phyloP scores from a whole-genome alignment of 2,113 vertebrate species.

The Syngnathoides biaculeatus region DNA sequence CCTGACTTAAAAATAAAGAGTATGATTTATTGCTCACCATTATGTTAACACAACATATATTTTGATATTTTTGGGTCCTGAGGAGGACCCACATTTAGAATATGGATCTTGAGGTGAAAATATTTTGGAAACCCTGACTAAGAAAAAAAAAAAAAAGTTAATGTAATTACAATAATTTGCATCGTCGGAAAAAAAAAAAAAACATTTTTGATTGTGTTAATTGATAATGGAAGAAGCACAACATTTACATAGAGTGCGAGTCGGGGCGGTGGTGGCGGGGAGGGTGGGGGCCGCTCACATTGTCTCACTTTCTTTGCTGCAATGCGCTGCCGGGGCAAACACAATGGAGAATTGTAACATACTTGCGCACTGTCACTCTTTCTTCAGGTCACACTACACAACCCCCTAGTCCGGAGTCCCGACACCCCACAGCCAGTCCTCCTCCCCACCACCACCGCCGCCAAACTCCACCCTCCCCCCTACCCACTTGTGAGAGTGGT shows the following conservation, averaged over 20 bases:
- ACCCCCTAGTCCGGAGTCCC: background rate
- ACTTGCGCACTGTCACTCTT: constrained; percentile 28
- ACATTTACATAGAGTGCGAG: background rate
- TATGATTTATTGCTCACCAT: too few relatives aligned
- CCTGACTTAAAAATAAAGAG: too few relatives aligned
- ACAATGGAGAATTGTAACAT: constrained; percentile 38
- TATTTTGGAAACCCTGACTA: too few relatives aligned
- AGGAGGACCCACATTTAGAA: too few relatives aligned
- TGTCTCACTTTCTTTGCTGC: constrained; percentile 12
- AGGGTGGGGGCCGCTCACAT: background rate
- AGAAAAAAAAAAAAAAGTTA: too few relatives aligned
- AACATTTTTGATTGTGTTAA: background rate
- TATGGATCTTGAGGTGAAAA: too few relatives aligned
- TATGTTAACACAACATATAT: too few relatives aligned
- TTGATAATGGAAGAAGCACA: background rate
- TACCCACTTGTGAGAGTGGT: constrained; percentile 55
- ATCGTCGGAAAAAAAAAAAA: background rate
- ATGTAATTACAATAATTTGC: background rate
- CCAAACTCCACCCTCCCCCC: constrained; percentile 34
- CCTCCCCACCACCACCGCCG: background rate
- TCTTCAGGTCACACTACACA: constrained; percentile 22
- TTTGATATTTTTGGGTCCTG: too few relatives aligned
- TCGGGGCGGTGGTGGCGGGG: background rate
- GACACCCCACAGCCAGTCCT: background rate
- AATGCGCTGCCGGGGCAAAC: constrained; percentile 18